phyloP scores from a whole-genome alignment of 1,140 invertebrate species.

The Brachionus koreanus region DNA sequence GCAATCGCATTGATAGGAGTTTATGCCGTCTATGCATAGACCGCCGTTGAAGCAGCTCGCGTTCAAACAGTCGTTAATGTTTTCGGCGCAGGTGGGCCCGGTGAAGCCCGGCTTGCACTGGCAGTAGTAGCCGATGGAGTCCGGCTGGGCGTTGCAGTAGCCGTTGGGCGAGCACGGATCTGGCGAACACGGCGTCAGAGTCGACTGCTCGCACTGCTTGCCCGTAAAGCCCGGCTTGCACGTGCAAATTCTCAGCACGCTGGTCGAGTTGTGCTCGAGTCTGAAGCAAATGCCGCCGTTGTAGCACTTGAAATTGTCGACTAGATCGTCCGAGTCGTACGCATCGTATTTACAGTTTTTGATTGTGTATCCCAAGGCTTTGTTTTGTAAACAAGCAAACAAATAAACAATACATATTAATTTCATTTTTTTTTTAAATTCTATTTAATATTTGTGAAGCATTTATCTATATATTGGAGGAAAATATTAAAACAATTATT shows the following conservation, averaged over 20 bases:
- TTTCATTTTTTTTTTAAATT: not conserved
- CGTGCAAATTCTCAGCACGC: not conserved
- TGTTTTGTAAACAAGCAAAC: not conserved
- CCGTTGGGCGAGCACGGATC: slow-evolving; percentile 47
- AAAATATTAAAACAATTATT: not conserved
- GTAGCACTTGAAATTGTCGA: slow-evolving; percentile 29
- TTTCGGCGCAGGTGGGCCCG: slow-evolving; percentile 78
- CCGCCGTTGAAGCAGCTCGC: slow-evolving; percentile 82
- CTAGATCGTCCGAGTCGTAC: not conserved
- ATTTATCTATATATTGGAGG: not conserved
- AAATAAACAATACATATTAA: not conserved
- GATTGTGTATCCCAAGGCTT: not conserved
- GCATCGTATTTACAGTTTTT: slow-evolving; percentile 37
- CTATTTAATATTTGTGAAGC: not conserved
- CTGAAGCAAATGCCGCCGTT: slow-evolving; percentile 26
- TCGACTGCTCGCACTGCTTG: slow-evolving; percentile 37
- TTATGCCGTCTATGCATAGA: slow-evolving; percentile 84
- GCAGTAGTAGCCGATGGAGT: slow-evolving; percentile 62
- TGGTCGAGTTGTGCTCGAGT: not conserved
- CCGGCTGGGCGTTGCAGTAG: slow-evolving; percentile 48
- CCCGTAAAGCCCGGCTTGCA: slow-evolving; percentile 48
- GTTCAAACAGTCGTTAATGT: slow-evolving; percentile 75
- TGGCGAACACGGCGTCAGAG: slow-evolving; percentile 11
- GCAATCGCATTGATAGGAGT: slow-evolving; percentile 61
- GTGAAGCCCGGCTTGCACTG: slow-evolving; percentile 82